phyloP scores from a whole-genome alignment of 2,888 invertebrate species.

The Drosophila paucipuncta region DNA sequence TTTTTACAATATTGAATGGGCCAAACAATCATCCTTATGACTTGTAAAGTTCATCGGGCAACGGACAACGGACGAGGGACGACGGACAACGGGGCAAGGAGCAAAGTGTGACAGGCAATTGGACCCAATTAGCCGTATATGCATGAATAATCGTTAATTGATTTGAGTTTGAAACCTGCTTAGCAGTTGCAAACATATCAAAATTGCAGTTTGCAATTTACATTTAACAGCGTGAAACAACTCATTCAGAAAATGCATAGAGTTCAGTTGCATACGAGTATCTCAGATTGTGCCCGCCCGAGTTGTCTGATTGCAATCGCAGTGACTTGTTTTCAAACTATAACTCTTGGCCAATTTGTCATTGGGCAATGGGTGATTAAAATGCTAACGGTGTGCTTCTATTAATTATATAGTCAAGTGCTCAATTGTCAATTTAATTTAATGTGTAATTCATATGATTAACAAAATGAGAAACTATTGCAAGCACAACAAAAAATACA shows the following conservation, averaged over 20 bases:
- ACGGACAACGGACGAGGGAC: neutral
- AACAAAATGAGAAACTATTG: conserved; percentile 30
- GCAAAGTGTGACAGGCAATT: neutral
- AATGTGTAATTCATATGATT: conserved; percentile 58
- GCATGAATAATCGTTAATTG: conserved; percentile 44
- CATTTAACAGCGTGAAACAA: conserved; percentile 3
- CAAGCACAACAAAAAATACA: conserved; percentile 14
- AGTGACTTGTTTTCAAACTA: neutral
- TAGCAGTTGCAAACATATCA: conserved; percentile 19
- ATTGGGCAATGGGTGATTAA: conserved; percentile 54
- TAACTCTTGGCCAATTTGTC: conserved; percentile 13
- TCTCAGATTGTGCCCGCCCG: neutral
- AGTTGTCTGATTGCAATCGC: neutral
- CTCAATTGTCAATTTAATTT: conserved; percentile 71
- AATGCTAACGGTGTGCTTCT: conserved; percentile 34
- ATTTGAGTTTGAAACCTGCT: conserved; percentile 26
- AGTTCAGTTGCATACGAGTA: neutral
- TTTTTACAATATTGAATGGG: conserved; percentile 24
- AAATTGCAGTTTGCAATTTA: conserved; percentile 7
- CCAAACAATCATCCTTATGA: conserved; percentile 33
- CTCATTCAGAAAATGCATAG: neutral
- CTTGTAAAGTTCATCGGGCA: conserved; percentile 7
- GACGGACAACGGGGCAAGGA: neutral
- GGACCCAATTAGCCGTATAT: conserved; percentile 2
- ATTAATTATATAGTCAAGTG: conserved; percentile 42